phyloP scores from a whole-genome alignment of 2,888 invertebrate genomes.

The Micropterix aruncella region DNA sequence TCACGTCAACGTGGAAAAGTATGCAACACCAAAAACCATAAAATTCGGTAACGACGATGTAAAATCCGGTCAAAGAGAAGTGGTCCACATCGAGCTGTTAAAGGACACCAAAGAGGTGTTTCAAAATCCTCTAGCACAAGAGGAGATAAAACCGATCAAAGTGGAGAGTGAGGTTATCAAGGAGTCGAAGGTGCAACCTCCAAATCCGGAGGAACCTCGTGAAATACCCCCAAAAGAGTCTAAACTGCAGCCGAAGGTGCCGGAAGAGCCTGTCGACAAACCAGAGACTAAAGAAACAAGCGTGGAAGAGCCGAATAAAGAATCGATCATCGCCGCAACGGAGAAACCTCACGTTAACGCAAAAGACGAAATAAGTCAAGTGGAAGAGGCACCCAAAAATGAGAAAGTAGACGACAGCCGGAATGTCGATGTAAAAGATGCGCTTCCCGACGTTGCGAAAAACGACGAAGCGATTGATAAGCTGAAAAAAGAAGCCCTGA shows the following conservation, averaged over 20 bases:
- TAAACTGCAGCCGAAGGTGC: constrained; percentile 12
- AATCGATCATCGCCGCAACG: constrained; percentile 19
- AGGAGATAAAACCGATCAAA: constrained; percentile 17
- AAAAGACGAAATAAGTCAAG: constrained; percentile 6
- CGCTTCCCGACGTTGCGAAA: constrained; percentile 4
- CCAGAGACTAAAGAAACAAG: constrained; percentile 14
- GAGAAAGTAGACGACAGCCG: constrained; percentile 3
- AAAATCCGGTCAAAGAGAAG: too few relatives aligned
- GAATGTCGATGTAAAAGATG: constrained; percentile 2
- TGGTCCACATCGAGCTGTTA: too few relatives aligned
- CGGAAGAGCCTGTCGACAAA: constrained; percentile 15
- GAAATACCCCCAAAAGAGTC: constrained; percentile 14
- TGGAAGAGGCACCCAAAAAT: constrained; percentile 8
- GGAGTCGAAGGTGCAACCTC: constrained; percentile 32
- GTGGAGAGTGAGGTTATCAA: constrained; percentile 15
- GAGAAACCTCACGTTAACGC: constrained; percentile 20
- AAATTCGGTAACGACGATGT: constrained; percentile 16
- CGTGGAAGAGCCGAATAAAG: constrained; percentile 13
- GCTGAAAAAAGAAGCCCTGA: constrained; percentile 33
- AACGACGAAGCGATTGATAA: constrained; percentile 19
- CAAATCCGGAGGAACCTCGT: constrained; percentile 33
- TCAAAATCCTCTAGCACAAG: constrained; percentile 20
- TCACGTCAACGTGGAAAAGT: neutral
- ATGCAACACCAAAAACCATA: constrained; percentile 15
- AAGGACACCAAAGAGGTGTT: constrained; percentile 31